phyloP scores from a whole-genome alignment of 2,797 vertebrate genomes.

The Chrysolophus pictus region DNA sequence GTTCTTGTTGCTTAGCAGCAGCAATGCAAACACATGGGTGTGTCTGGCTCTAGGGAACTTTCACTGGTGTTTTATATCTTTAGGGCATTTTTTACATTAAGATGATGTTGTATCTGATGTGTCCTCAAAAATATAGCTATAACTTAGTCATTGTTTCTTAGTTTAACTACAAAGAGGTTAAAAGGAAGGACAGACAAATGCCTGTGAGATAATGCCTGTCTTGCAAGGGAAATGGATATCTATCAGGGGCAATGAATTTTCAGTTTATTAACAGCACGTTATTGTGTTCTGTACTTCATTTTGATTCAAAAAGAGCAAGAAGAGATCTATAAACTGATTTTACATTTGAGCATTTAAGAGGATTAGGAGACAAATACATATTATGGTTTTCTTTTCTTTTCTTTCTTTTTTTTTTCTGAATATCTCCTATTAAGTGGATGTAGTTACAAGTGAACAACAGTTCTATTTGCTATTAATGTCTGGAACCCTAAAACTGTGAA shows the following conservation, averaged over 20 bases:
- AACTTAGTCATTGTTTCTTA: neutral
- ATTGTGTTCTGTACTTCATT: neutral
- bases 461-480: neutral
- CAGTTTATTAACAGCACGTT: neutral
- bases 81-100: neutral
- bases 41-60: neutral
- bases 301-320: neutral
- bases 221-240: neutral
- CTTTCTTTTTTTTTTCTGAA: accelerated
- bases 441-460: neutral
- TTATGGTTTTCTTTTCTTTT: accelerated
- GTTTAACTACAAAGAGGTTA: neutral
- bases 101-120: neutral
- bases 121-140: neutral
- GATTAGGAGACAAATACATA: neutral
- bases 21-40: neutral
- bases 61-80: neutral
- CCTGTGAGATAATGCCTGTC: neutral
- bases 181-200: neutral
- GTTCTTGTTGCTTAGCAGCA: slow-evolving; percentile 55
- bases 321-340: neutral
- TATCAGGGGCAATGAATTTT: neutral
- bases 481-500: neutral
- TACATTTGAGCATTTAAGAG: neutral
- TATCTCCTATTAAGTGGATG: neutral